Base-by-base conservation (phyloP, 2,113 vertebrate genomes). In the Cichladusa arquata region DNA sequence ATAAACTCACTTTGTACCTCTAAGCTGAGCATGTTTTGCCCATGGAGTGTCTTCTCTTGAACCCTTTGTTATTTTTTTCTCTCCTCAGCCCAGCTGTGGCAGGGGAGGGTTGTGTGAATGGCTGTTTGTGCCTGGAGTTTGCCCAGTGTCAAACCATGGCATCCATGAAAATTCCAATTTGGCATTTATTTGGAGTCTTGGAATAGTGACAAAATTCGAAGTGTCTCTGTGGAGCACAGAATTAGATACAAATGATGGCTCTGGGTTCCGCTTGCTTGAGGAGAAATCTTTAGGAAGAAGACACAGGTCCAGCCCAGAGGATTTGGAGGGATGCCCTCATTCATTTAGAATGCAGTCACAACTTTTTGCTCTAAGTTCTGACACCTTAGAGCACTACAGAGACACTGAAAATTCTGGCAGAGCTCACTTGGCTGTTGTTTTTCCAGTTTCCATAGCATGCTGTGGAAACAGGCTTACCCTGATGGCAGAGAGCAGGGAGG, bases 321-420 rank as follows among this genome's bases (percentile, higher is more conserved):
- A 2, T 14, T 3, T 6, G 1, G 3, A 58, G 34, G 42, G 25
- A 26, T 0, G 1, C 14, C 58, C 38, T 86, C 17, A 2, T 18
- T 61, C 14, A 14, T 42, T 66, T 26, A 18, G 34, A 62, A 28
- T 8, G 12, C 23, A 81, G 40, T 28, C 28, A 10, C 5, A 3
- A 20, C 2, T 9, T 71, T 81, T 44, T 33, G 3, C 15, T 73
- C 8, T 2, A 6, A 45, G 28, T 16, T 71, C 9, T 34, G 34
- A 3, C 22, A 23, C 8, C 19, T 64, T 11, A 28, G 66, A 83
- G 54, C 20, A 8, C 19, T 38, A 1, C 11, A 70, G 71, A 82
- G n/a, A 36, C 31, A 11, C 5, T 28, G 60, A 12, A 18, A 44
- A 36, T 36, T 19, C 23, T 69, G 36, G 48, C 42, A 65, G 72